Conservation (phyloP, 2,113 vertebrate species). For the Eonycteris spelaea region DNA sequence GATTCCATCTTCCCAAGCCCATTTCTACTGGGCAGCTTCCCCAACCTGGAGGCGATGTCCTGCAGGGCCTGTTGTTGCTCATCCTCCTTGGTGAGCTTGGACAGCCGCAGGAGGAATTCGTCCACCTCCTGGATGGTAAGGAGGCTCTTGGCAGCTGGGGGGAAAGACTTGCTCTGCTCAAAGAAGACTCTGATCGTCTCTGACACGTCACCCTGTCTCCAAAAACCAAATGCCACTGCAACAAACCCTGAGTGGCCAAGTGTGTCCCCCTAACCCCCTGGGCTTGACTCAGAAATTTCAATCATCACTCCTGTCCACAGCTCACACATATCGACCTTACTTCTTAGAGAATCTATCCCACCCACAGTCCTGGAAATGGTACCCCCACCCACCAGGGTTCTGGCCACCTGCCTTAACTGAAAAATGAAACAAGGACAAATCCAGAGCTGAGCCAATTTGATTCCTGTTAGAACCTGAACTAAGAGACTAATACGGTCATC, state of each 20-base stretch:
- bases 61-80: constrained; percentile 95
- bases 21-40: background rate
- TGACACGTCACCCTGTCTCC: constrained; percentile 94
- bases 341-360: background rate
- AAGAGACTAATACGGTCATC: background rate
- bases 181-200: constrained; percentile 97
- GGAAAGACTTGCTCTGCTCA: constrained; percentile 92
- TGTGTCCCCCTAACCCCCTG: background rate
- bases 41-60: constrained; percentile 89
- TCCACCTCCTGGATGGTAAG: constrained; percentile 98
- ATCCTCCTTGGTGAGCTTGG: constrained; percentile 96
- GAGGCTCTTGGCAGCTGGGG: constrained; percentile 92
- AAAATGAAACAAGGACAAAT: background rate
- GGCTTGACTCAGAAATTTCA: background rate
- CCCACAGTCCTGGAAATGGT: background rate
- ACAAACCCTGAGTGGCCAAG: background rate
- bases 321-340: background rate
- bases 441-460: background rate
- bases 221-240: constrained; percentile 67
- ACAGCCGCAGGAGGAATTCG: constrained; percentile 88
- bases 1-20: background rate
- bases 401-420: background rate
- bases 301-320: background rate
- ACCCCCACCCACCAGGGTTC: background rate
- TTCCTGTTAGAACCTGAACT: constrained; percentile 6